These are phyloP conservation scores for Sphaerodactylus townsendi DNA, from an alignment of 2,113 vertebrate species.

Conservation along the genomic window DNA sequence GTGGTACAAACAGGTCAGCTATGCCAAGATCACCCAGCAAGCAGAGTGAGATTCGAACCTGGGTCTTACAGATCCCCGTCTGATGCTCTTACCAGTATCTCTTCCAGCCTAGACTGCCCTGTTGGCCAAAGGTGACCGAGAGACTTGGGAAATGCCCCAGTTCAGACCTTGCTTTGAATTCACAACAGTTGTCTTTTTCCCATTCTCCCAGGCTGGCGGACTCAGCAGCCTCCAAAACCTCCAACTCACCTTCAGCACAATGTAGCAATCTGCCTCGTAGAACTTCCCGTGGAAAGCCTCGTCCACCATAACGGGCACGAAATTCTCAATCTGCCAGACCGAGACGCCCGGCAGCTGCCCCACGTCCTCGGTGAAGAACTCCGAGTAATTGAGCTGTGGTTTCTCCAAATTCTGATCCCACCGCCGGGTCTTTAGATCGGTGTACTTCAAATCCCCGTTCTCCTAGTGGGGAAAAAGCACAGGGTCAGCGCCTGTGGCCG, in stretches of 20 bases:
- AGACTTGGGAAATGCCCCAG: too few species aligned
- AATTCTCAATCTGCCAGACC: slow-evolving; percentile 98
- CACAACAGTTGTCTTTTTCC: too few species aligned
- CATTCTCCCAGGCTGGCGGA: fast-evolving
- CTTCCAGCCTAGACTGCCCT: background rate
- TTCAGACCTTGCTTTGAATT: too few species aligned
- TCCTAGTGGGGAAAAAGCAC: slow-evolving; percentile 74
- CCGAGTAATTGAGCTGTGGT: slow-evolving; percentile 92
- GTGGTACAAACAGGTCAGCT: too few species aligned
- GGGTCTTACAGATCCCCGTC: too few species aligned
- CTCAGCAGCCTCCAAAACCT: background rate
- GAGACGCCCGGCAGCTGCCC: slow-evolving; percentile 90
- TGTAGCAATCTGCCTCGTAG: slow-evolving; percentile 98
- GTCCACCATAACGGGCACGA: slow-evolving; percentile 86
- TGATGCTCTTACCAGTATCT: background rate
- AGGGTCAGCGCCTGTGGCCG: background rate
- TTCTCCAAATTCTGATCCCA: slow-evolving; percentile 97
- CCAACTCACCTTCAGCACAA: slow-evolving; percentile 86
- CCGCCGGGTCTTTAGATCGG: slow-evolving; percentile 83
- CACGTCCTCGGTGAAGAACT: slow-evolving; percentile 91
- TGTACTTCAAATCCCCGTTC: slow-evolving; percentile 77
- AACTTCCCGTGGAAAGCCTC: slow-evolving; percentile 93
- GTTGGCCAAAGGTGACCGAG: too few species aligned
- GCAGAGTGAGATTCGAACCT: too few species aligned
- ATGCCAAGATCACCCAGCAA: too few species aligned